Percentiles rank a stretch among this genome's conserved stretches.
phyloP scores from a whole-genome alignment of 2,888 invertebrate genomes.

The Oegoconia quadripuncta region DNA sequence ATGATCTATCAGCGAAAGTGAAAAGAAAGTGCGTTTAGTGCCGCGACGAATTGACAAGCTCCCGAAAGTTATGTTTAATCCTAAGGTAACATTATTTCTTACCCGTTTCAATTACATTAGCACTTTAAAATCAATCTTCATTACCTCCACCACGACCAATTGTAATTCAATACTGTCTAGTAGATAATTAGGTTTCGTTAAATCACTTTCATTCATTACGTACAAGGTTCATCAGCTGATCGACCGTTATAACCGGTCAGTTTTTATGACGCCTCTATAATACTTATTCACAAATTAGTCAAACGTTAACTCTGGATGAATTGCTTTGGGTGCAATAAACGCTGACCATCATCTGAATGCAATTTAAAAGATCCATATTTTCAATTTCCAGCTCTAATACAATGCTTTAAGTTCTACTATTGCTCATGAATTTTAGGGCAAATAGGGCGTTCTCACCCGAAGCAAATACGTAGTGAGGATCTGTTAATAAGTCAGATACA shows the following conservation, averaged over 20 bases:
- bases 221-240: slow-evolving; percentile 51
- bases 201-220: slow-evolving; percentile 18
- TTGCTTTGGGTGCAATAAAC: slow-evolving; percentile 75
- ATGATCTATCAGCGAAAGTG: neutral
- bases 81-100: too few species aligned
- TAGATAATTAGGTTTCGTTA: neutral
- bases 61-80: too few species aligned
- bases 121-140: too few species aligned
- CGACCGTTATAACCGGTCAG: slow-evolving; percentile 40
- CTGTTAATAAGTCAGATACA: slow-evolving; percentile 72
- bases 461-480: slow-evolving; percentile 47
- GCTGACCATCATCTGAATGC: slow-evolving; percentile 61
- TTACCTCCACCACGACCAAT: too few species aligned
- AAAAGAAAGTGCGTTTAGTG: neutral
- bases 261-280: slow-evolving; percentile 61
- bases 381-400: slow-evolving; percentile 23
- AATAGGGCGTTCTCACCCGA: slow-evolving; percentile 26
- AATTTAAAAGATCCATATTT: slow-evolving; percentile 37
- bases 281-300: slow-evolving; percentile 72
- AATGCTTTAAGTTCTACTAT: slow-evolving; percentile 10
- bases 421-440: too few species aligned
- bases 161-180: neutral
- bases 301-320: slow-evolving; percentile 70
- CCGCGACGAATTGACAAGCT: neutral
- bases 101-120: too few species aligned